Evolutionary conservation across 2,797 vertebrate genomes (phyloP).

Genomic region (Forpus xanthops): DNA sequence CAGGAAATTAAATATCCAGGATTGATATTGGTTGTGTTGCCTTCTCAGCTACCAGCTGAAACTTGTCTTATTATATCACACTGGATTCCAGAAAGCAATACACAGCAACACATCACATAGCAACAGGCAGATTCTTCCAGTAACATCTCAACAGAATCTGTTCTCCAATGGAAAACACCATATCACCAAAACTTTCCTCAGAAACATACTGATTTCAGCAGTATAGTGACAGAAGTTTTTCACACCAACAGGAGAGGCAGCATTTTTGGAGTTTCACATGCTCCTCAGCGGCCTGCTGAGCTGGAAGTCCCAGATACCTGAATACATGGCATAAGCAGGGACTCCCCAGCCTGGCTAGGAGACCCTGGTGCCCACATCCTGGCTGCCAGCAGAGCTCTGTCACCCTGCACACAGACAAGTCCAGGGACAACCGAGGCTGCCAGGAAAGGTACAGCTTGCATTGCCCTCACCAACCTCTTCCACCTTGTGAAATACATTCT

Average conservation of each 20-base stretch:
- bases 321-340: neutral
- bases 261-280: neutral
- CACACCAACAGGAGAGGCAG: neutral
- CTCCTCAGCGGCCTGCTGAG: neutral
- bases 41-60: constrained; percentile 27
- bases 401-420: neutral
- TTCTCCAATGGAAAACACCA: neutral
- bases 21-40: neutral
- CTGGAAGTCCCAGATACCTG: neutral
- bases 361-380: accelerated
- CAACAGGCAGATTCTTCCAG: neutral
- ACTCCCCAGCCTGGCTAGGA: neutral
- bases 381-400: neutral
- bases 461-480: neutral
- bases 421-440: neutral
- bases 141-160: neutral
- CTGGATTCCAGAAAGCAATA: neutral
- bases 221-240: neutral
- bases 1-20: constrained; percentile 8
- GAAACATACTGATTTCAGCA: neutral
- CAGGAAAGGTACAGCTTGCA: accelerated
- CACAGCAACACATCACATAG: neutral
- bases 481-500: neutral
- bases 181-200: neutral
- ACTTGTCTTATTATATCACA: neutral